Evolutionary conservation across 2,113 vertebrate genomes (phyloP).

Genomic region (Gyps fulvus): DNA sequence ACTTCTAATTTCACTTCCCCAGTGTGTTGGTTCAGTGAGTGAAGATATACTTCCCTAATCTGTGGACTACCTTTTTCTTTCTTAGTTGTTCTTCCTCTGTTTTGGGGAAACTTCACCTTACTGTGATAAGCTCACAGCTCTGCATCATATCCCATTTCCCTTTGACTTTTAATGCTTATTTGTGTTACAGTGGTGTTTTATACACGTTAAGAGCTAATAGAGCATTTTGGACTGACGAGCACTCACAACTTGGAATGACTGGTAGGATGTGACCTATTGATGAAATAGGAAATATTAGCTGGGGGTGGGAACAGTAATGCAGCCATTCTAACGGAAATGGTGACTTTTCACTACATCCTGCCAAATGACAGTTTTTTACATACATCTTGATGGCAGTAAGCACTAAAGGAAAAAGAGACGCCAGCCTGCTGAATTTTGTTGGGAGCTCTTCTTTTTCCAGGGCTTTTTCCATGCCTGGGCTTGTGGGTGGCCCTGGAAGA

Average conservation of each 20-base stretch:
- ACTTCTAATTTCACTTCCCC: constrained; percentile 45
- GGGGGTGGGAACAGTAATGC: neutral
- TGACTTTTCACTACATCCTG: neutral
- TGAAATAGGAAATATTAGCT: constrained; percentile 13
- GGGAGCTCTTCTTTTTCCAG: neutral
- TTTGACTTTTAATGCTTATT: neutral
- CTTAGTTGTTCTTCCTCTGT: constrained; percentile 25
- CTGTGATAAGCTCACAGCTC: neutral
- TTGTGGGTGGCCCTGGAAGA: neutral
- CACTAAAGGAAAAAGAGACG: neutral
- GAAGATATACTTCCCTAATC: constrained; percentile 22
- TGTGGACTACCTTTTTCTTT: constrained; percentile 8
- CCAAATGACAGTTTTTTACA: neutral
- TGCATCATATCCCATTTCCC: neutral
- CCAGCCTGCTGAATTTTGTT: neutral
- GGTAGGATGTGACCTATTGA: neutral
- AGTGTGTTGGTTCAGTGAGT: neutral
- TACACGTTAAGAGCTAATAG: neutral
- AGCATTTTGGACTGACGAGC: neutral
- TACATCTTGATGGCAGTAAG: neutral
- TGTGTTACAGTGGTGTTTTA: neutral
- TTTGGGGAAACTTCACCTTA: constrained; percentile 7
- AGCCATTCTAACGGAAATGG: neutral
- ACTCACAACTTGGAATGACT: neutral
- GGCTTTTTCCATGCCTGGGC: neutral